Conservation (phyloP, 2,888 invertebrate species). For the Dolichomitus sp. region DNA sequence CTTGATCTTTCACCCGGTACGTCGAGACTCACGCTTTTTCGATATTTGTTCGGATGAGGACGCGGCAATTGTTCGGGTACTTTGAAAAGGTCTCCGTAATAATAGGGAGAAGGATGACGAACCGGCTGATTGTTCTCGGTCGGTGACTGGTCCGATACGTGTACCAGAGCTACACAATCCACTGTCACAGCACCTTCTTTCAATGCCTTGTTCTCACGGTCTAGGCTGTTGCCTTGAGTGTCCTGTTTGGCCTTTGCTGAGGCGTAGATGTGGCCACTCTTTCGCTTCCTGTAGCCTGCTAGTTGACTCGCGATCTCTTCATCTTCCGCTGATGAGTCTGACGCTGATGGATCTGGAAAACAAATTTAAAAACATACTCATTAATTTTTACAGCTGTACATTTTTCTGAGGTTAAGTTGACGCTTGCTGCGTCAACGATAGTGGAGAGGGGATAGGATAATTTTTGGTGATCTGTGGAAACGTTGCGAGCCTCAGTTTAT, state of each 20-base stretch:
- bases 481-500: too few species aligned
- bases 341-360: slow-evolving; percentile 81
- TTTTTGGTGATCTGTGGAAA: too few species aligned
- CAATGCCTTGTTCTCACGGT: slow-evolving; percentile 46
- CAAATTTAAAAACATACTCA: slow-evolving; percentile 15
- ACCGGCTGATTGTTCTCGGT: slow-evolving; percentile 88
- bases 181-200: slow-evolving; percentile 72
- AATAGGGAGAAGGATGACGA: slow-evolving; percentile 93
- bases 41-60: slow-evolving; percentile 87
- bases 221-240: slow-evolving; percentile 40
- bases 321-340: slow-evolving; percentile 82
- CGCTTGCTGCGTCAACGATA: too few species aligned
- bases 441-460: too few species aligned
- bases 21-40: slow-evolving; percentile 92
- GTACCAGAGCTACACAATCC: slow-evolving; percentile 81
- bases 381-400: background rate
- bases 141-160: slow-evolving; percentile 86
- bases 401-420: background rate
- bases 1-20: slow-evolving; percentile 90
- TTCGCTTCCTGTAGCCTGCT: slow-evolving; percentile 74
- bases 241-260: slow-evolving; percentile 72
- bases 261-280: slow-evolving; percentile 71
- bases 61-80: slow-evolving; percentile 85
- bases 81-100: slow-evolving; percentile 93
- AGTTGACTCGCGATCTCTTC: slow-evolving; percentile 76